Evolutionary conservation across 92 coral and sea anemone species (phyloP).

Genomic region (Ricordea florida): DNA sequence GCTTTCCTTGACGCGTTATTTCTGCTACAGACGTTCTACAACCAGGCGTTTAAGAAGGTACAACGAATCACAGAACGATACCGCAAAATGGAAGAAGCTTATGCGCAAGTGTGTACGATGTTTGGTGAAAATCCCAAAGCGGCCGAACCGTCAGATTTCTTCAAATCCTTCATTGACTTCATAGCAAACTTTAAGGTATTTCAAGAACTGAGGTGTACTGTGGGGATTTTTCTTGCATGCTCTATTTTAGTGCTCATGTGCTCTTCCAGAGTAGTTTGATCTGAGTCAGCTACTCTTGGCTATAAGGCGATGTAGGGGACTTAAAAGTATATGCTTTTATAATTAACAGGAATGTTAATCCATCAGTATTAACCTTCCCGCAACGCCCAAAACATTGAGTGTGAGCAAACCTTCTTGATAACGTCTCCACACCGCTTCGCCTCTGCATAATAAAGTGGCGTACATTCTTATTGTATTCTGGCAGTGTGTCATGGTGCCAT

Average conservation of each 20-base stretch:
- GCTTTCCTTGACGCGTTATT: constrained; percentile 59
- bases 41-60: constrained; percentile 93
- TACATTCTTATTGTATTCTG: no score
- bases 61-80: constrained; percentile 92
- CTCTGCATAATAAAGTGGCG: no score
- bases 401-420: no score
- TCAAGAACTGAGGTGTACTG: not conserved
- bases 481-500: no score
- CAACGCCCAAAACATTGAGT: no score
- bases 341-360: no score
- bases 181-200: constrained; percentile 75
- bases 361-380: no score
- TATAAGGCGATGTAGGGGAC: no score
- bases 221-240: not conserved
- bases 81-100: constrained; percentile 93
- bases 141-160: constrained; percentile 94
- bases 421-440: no score
- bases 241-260: not conserved
- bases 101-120: constrained; percentile 80
- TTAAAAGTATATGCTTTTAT: no score
- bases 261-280: no score
- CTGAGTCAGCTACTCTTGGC: no score
- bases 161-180: constrained; percentile 86
- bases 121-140: constrained; percentile 85
- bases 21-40: constrained; percentile 80